Base-by-base conservation (phyloP, 2,888 invertebrate species). In the Agrochola circellaris region DNA sequence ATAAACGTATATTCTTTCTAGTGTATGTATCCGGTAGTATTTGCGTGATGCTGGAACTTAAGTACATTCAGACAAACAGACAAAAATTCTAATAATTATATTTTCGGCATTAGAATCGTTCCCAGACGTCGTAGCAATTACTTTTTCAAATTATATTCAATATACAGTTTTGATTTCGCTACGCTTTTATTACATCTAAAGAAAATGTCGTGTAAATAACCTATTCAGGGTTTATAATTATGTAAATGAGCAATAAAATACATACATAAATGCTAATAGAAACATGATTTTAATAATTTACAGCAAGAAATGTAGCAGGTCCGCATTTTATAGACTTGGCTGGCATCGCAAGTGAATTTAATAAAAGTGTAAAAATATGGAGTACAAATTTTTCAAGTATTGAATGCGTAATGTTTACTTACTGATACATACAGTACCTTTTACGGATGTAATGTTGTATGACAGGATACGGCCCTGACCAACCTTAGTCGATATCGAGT, bases 391-490 rank as follows among this genome's bases (percentile, higher is more conserved):
- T 30, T 66, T 71, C 76, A 75, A 54, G 51, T 64, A 71, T 51
- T 77, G 64, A 77, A 79, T 88, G 84, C 64, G 82, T 84, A 75
- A 82, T 87, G 73, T 85, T 81, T 88, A 88, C 87, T 81, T 79
- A 79, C 76, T 81, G 81, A 85, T 84, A 87, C 42, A 61, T 70
- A 77, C 51, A 70, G 69, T 81, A 76, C 88, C 88, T 78, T 84
- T 78, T 85, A 78, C 76, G 85, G 85, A 78, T 80, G 67, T 83
- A 84, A 84, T 82, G 84, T 79, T 81, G 85, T 81, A 80, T 82
- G 84, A 81, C 86, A 89, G 86, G 87, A 83, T 78, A 78, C 79
- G 91, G 87, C 90, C 92, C 81, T 91, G 91, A 91, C 91, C 81
- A 90, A 81, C 91, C 91, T 90, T 87, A 88, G 83, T 87, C 78